phyloP scores from a whole-genome alignment of 2,888 invertebrate genomes.

The Tipula confusa region DNA sequence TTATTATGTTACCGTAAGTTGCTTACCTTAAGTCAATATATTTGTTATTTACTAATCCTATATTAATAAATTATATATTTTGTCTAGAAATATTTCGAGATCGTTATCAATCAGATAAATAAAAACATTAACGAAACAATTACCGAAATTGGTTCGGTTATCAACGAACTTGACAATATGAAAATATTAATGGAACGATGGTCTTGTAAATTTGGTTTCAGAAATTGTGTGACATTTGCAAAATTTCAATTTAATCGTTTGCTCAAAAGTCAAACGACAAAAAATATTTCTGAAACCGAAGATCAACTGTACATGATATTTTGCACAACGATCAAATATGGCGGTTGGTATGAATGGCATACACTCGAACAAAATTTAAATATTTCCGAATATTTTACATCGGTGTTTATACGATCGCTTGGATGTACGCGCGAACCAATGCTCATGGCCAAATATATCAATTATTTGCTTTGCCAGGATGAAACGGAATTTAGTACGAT shows the following conservation, averaged over 20 bases:
- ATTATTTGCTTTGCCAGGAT: background rate
- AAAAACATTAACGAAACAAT: background rate
- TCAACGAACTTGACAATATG: background rate
- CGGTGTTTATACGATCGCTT: background rate
- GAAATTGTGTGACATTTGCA: background rate
- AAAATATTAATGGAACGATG: background rate
- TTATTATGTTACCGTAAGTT: background rate
- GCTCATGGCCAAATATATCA: background rate
- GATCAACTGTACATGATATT: constrained; percentile 32
- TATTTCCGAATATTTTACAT: background rate
- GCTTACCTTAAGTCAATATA: background rate
- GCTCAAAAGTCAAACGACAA: background rate
- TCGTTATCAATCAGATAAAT: background rate
- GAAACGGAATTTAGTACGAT: background rate
- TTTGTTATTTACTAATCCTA: too few relatives aligned
- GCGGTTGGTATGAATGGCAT: constrained; percentile 33
- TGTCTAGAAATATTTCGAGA: background rate
- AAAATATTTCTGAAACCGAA: constrained; percentile 30
- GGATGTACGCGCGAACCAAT: background rate
- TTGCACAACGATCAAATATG: constrained; percentile 33
- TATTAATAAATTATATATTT: constrained; percentile 26
- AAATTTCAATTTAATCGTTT: background rate
- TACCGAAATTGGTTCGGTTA: background rate
- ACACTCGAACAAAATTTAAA: constrained; percentile 20
- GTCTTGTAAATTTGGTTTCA: background rate